Conservation (phyloP, 2,888 invertebrate genomes). For the Mimumesa dahlbomi region DNA sequence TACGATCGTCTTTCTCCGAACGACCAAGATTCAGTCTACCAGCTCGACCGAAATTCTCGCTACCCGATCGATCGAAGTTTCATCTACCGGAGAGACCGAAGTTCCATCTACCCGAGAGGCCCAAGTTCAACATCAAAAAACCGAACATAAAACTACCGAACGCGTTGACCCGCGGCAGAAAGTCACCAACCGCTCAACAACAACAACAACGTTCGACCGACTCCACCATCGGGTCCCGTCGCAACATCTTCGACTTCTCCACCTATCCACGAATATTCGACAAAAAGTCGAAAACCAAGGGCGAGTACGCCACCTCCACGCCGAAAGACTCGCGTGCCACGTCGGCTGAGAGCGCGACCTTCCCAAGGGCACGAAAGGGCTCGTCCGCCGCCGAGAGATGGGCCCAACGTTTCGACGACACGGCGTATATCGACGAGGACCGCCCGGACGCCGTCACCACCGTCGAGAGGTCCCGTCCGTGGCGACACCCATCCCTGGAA, state of each 20-base stretch:
- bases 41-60: constrained; percentile 83
- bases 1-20: constrained; percentile 84
- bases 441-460: constrained; percentile 41
- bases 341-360: constrained; percentile 85
- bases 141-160: constrained; percentile 81
- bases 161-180: constrained; percentile 47
- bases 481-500: constrained; percentile 76
- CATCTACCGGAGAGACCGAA: constrained; percentile 81
- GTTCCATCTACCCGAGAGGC: constrained; percentile 82
- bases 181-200: constrained; percentile 12
- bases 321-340: constrained; percentile 78
- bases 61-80: constrained; percentile 82
- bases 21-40: constrained; percentile 82
- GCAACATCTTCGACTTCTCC: constrained; percentile 86
- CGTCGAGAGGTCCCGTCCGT: constrained; percentile 71
- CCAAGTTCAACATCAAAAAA: constrained; percentile 82
- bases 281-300: constrained; percentile 74
- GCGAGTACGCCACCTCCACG: constrained; percentile 81
- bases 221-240: constrained; percentile 81
- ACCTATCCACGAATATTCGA: constrained; percentile 88
- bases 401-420: constrained; percentile 71
- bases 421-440: constrained; percentile 68
- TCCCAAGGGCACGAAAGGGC: constrained; percentile 82
- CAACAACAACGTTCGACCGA: constrained; percentile 79
- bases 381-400: constrained; percentile 82